Percentiles rank a stretch among this genome's conserved stretches.
phyloP scores from a whole-genome alignment of 2,888 invertebrate species.

The Rhagonycha fulva region DNA sequence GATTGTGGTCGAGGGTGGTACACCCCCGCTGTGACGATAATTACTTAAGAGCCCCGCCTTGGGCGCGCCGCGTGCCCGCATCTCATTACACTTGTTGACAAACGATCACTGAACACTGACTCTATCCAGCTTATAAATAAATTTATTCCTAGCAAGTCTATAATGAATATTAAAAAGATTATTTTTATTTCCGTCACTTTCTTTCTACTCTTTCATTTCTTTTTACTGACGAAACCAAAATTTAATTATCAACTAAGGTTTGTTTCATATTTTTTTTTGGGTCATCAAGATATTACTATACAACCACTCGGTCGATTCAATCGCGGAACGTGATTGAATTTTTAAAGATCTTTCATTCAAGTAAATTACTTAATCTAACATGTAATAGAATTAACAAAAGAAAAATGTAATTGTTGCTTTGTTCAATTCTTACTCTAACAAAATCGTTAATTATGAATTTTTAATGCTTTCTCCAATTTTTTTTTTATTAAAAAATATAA shows the following conservation, averaged over 20 bases:
- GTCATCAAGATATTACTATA: not conserved
- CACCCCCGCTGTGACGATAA: constrained; percentile 50
- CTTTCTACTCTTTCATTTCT: not conserved
- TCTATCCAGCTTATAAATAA: constrained; percentile 27
- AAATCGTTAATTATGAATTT: not conserved
- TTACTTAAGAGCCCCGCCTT: constrained; percentile 53
- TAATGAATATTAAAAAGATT: constrained; percentile 22
- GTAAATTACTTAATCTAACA: not conserved
- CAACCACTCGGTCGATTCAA: not conserved
- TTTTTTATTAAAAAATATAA: too few species aligned
- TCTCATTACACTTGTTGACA: constrained; percentile 57
- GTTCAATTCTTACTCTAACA: not conserved
- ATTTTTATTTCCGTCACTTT: not conserved
- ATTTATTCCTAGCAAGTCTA: not conserved
- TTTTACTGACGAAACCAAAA: not conserved
- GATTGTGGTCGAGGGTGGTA: constrained; percentile 46
- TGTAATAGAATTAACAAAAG: not conserved
- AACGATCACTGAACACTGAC: constrained; percentile 45
- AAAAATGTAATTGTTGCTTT: not conserved
- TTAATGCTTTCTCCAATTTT: too few species aligned
- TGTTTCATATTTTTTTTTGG: not conserved
- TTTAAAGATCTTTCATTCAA: not conserved
- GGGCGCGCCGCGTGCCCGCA: constrained; percentile 55
- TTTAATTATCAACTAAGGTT: not conserved
- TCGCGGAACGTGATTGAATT: not conserved